Base-by-base conservation (phyloP, 2,113 vertebrate genomes). In the Phocoena phocoena region DNA sequence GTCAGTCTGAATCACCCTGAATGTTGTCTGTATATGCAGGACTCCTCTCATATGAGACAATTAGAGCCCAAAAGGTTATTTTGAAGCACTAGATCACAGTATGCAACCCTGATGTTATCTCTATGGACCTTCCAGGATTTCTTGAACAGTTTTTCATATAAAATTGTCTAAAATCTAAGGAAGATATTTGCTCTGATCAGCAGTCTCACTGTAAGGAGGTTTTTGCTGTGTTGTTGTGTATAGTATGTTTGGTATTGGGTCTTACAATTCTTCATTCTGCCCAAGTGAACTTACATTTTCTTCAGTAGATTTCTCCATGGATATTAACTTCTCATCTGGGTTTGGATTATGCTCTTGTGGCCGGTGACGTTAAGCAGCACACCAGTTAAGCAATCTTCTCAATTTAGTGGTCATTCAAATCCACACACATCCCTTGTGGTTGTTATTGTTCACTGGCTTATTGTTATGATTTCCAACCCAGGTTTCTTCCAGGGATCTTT, bases 351-450 rank as follows among this genome's bases (percentile, higher is more conserved):
- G 38, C 41, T 71, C 79, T 58, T n/a, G 38, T 95, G 60, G 58
- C 33, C 83, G 44, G 41, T 62, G 60, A 47, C 79, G 71, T 38
- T 65, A 77, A 94, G 62, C 6, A 77, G 44, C 58, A 38, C 5
- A 36, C 77, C 68, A 93, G 0, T 80, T 92, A 88, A 91, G 41
- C 28, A 62, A 1, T 74, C 92, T 26, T 74, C 21, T 88, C 28
- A 65, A 53, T 92, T 92, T 83, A 88, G 83, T n/a, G 31, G 14
- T 83, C 67, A 79, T 83, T 95, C 58, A 80, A 38, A 80, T 80
- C 87, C 33, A 58, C 2, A 79, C 62, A 83, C n/a, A 70, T 90
- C 93, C 80, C 70, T 55, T 67, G 18, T 93, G 53, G 8, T 83
- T 50, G 18, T 79, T 87, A 68, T 80, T 80, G 21, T 68, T 96